Conservation (phyloP, 2,888 invertebrate species). For the Polyommatus iphigenia region DNA sequence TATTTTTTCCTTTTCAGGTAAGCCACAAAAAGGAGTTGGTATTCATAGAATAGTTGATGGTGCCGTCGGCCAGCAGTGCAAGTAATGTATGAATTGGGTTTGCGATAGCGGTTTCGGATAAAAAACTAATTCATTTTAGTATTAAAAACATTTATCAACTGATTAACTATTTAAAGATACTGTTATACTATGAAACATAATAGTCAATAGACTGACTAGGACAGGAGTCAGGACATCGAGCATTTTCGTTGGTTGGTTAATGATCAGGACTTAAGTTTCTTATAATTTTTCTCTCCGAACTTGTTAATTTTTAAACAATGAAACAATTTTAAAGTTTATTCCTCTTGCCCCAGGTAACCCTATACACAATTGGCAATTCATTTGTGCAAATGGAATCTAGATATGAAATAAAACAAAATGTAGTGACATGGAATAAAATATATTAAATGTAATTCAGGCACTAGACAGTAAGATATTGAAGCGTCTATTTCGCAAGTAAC, state of each 20-base stretch:
- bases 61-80: not conserved
- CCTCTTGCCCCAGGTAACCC: not conserved
- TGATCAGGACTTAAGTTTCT: no score
- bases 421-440: not conserved
- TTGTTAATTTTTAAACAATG: not conserved
- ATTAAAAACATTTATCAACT: no score
- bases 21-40: slow-evolving; percentile 37
- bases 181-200: no score
- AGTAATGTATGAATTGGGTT: slow-evolving; percentile 27
- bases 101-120: not conserved
- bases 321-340: not conserved
- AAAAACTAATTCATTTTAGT: not conserved
- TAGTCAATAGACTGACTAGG: no score
- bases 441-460: slow-evolving; percentile 7
- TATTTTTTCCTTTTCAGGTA: slow-evolving; percentile 44
- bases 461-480: slow-evolving; percentile 8
- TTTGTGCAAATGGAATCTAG: not conserved
- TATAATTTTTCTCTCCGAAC: no score
- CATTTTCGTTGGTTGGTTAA: no score
- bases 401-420: not conserved
- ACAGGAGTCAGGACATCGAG: no score
- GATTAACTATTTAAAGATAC: no score
- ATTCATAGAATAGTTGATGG: slow-evolving; percentile 41
- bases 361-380: not conserved
- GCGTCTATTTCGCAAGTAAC: not conserved